These are phyloP conservation scores for Criorhina ranunculi DNA, from an alignment of 2,888 invertebrate species.

Conservation along the genomic window DNA sequence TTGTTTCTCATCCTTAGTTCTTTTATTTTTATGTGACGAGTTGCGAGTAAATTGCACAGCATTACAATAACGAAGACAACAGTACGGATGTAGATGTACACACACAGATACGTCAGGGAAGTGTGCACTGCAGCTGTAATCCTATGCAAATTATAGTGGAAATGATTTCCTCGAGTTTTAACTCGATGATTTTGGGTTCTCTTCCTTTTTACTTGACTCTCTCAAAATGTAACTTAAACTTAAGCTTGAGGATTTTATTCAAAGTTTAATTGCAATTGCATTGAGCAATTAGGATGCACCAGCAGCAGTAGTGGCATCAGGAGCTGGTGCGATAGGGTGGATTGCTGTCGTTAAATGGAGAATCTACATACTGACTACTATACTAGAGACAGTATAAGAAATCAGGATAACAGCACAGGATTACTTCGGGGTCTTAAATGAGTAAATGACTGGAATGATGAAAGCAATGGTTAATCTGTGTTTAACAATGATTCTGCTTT, in stretches of 20 bases:
- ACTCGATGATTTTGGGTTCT: conserved; percentile 64
- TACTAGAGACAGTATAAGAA: conserved; percentile 24
- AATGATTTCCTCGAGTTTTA: conserved; percentile 75
- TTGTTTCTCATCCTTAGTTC: conserved; percentile 52
- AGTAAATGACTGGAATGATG: conserved; percentile 25
- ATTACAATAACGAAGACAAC: conserved; percentile 75
- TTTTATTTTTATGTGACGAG: conserved; percentile 47
- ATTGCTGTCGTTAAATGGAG: conserved; percentile 6
- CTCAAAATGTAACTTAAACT: conserved; percentile 65
- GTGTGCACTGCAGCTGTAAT: conserved; percentile 71
- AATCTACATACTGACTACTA: conserved; percentile 37
- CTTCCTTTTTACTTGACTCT: conserved; percentile 16
- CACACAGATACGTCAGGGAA: conserved; percentile 39
- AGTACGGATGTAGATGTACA: conserved; percentile 34
- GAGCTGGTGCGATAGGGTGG: conserved; percentile 29
- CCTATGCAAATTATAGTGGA: conserved; percentile 74
- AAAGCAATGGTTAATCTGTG: conserved; percentile 21
- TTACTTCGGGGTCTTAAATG: conserved; percentile 31
- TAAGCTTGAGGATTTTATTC: conserved; percentile 73
- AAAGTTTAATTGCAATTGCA: conserved; percentile 75
- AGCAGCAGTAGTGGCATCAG: conserved; percentile 19
- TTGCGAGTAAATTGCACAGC: conserved; percentile 66
- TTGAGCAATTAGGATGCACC: conserved; percentile 71
- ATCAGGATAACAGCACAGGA: conserved; percentile 21
- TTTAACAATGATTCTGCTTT: conserved; percentile 18